phyloP scores from a whole-genome alignment of 53 echinoderm and acorn worm species.

The Astropecten irregularis region DNA sequence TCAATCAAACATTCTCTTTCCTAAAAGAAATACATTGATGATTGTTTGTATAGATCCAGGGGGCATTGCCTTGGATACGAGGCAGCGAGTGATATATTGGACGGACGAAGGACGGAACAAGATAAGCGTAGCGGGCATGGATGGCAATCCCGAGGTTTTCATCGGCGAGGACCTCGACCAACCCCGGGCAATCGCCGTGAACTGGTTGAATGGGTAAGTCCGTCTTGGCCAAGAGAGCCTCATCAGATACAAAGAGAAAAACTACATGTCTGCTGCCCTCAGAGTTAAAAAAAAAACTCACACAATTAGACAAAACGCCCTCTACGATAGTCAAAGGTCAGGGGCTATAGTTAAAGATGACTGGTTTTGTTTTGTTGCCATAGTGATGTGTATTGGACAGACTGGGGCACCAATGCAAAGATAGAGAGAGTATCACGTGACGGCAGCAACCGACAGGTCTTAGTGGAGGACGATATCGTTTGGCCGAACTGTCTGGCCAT shows the following conservation, averaged over 20 bases:
- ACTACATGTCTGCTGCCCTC: no score
- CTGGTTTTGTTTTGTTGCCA: background rate
- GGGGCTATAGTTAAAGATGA: background rate
- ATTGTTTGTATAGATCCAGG: no score
- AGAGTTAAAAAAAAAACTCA: no score
- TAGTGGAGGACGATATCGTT: conserved; percentile 32
- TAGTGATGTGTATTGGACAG: conserved; percentile 79
- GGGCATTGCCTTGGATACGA: conserved; percentile 78
- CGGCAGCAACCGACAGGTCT: conserved; percentile 46
- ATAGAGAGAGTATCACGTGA: conserved; percentile 63
- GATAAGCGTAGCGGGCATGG: conserved; percentile 71
- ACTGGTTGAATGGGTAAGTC: conserved; percentile 61
- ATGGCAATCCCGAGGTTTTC: conserved; percentile 56
- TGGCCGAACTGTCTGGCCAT: conserved; percentile 73
- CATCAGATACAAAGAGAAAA: no score
- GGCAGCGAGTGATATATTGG: conserved; percentile 75
- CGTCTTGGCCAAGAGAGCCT: no score
- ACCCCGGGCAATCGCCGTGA: conserved; percentile 71
- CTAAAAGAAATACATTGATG: no score
- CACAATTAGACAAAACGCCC: no score
- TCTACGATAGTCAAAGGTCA: no score
- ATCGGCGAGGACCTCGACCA: conserved; percentile 60
- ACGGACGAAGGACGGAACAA: conserved; percentile 70
- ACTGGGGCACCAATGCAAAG: conserved; percentile 69
- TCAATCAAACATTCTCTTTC: no score